Evolutionary conservation across 2,797 vertebrate species (phyloP).

Genomic region (Aldrovandia affinis): DNA sequence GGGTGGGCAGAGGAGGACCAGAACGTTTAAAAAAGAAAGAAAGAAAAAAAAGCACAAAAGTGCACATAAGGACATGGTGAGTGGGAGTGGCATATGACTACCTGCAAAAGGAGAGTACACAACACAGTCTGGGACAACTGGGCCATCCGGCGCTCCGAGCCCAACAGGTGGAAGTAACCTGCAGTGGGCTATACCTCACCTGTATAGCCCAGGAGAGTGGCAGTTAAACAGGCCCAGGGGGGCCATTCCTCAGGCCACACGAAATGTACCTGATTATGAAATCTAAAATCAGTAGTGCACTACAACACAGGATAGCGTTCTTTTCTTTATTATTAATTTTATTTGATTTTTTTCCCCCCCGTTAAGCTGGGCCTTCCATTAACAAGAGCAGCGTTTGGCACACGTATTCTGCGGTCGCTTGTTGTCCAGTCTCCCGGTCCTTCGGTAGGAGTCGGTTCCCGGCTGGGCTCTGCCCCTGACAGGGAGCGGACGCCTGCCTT

Average conservation of each 20-base stretch:
- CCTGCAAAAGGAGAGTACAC: conserved; percentile 65
- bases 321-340: conserved; percentile 22
- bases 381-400: conserved; percentile 61
- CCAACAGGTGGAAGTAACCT: conserved; percentile 77
- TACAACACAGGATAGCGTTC: conserved; percentile 75
- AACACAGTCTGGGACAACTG: conserved; percentile 71
- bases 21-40: conserved; percentile 8
- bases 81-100: conserved; percentile 55
- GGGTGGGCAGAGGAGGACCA: neutral
- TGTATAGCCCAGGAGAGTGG: conserved; percentile 91
- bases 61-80: conserved; percentile 1
- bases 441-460: conserved; percentile 15
- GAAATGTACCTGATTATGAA: conserved; percentile 81
- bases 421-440: conserved; percentile 36
- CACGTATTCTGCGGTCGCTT: conserved; percentile 57
- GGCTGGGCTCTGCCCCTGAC: conserved; percentile 35
- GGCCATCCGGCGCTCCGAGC: conserved; percentile 54
- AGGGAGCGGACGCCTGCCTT: conserved; percentile 34
- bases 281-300: conserved; percentile 74
- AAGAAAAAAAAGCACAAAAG: conserved; percentile 11
- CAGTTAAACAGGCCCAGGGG: conserved; percentile 81
- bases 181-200: conserved; percentile 87
- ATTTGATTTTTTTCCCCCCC: neutral
- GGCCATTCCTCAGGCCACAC: conserved; percentile 60
- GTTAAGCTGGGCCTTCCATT: conserved; percentile 14